Evolutionary conservation across 2,113 vertebrate species (phyloP), one percentile per base, ranked within the genome.

Genomic region (Sander lucioperca): DNA sequence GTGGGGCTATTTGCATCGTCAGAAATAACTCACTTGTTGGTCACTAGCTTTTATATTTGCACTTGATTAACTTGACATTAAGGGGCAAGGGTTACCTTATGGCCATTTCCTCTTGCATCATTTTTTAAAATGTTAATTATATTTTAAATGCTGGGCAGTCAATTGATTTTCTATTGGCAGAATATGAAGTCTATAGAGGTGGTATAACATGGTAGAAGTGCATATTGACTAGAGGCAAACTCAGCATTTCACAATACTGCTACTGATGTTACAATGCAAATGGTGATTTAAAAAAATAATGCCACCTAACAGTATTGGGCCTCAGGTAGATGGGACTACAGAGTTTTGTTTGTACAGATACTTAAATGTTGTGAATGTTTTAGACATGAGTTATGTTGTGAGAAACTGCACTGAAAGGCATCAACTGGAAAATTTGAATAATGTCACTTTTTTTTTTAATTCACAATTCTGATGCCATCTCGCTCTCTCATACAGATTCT

Each of bases 401-500:
- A n/a, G 25, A 50, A 75, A 39, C 6, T 36, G 13, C 5, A n/a
- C 43, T 15, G 21, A 70, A 69, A n/a, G 0, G 15, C n/a, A 43
- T 39, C 48, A 25, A 21, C 33, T 15, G 1, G n/a, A 54, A 36
- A 14, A 65, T 51, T 71, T 54, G 5, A 59, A 36, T 39, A 16
- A 45, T 50, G 12, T 67, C 7, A 9, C 9, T n/a, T 56, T n/a
- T 10, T 25, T 25, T 43, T 16, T n/a, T 13, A 16, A 51, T 8
- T 57, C 21, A 36, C 45, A 50, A 13, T 48, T 36, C 12, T 65
- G 30, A 3, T 57, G 47, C 0, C 21, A 19, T 54, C 53, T 70
- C 39, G 14, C 6, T 36, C 21, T 65, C 18, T 76, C 23, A 8
- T 76, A 65, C 84, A 96, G 95, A 94, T 95, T 89, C 88, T 96